A percentile compares a stretch with the other conserved stretches of the same genome.
Conservation (phyloP, 2,113 vertebrate species). For the Halichoeres trimaculatus region DNA sequence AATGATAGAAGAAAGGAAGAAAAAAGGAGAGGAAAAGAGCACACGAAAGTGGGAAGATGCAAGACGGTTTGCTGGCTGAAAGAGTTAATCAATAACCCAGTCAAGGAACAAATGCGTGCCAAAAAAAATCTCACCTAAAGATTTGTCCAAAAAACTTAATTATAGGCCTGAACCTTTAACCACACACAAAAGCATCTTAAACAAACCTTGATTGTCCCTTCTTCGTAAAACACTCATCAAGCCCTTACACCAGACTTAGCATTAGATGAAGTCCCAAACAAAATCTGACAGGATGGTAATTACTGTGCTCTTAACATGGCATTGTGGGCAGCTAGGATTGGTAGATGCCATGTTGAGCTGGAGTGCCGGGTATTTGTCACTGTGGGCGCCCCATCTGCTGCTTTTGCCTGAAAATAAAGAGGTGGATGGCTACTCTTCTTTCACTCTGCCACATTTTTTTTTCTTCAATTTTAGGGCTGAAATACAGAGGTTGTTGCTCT, state of each 20-base stretch:
- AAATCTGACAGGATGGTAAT: slow-evolving; percentile 77
- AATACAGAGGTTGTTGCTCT: neutral
- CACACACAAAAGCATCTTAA: slow-evolving; percentile 59
- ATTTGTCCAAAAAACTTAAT: slow-evolving; percentile 69
- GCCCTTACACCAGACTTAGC: slow-evolving; percentile 38
- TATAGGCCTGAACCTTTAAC: slow-evolving; percentile 60
- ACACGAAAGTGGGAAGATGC: slow-evolving; percentile 31
- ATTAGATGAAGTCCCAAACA: slow-evolving; percentile 67
- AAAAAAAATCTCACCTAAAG: slow-evolving; percentile 52
- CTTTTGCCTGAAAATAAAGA: slow-evolving; percentile 53
- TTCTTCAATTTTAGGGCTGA: slow-evolving; percentile 30
- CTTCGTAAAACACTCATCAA: slow-evolving; percentile 66
- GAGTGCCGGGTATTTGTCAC: slow-evolving; percentile 61
- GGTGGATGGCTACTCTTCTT: slow-evolving; percentile 33
- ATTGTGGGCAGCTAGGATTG: slow-evolving; percentile 64
- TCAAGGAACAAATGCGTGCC: slow-evolving; percentile 47
- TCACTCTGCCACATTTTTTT: slow-evolving; percentile 15
- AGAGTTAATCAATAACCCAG: slow-evolving; percentile 66
- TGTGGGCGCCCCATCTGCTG: slow-evolving; percentile 56
- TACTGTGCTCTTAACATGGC: slow-evolving; percentile 74
- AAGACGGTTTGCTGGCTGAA: slow-evolving; percentile 45
- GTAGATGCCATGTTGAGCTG: slow-evolving; percentile 62
- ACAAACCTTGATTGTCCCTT: slow-evolving; percentile 69
- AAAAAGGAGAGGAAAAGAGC: slow-evolving; percentile 7
- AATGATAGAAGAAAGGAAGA: slow-evolving; percentile 31